Base-by-base conservation (phyloP, 92 coral and sea anemone genomes). In the Bergia puertoricense region DNA sequence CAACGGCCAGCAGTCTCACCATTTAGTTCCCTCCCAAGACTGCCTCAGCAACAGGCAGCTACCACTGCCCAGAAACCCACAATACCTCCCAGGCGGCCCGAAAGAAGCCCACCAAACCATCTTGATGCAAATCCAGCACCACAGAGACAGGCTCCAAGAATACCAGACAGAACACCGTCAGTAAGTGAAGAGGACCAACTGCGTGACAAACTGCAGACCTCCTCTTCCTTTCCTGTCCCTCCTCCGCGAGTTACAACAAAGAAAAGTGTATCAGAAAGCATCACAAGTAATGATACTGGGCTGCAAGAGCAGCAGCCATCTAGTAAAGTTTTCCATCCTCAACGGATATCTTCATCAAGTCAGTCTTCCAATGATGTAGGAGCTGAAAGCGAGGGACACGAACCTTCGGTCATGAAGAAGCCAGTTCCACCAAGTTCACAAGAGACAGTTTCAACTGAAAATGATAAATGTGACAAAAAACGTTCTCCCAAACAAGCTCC, bases 81-180 rank as follows among this genome's bases (percentile, higher is more conserved):
- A 1, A 77, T 90, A 37, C 94, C 95, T 11, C 85, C 91, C 14
- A 80, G 88, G 43, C 43, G 82, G 65, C 84, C 83, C 0, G 82
- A 90, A 16, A 88, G 86, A 90, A 46, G 85, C 7, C 92, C 96
- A 54, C 94, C 92, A 5, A 92, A 90, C 54, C 67, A 77, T 20
- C 95, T 94, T 22, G 85, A n/a, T 15, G 77, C 81, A 18, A 85
- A 23, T 16, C 38, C 83, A 42, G 22, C 85, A 42, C 65, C 77
- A 6, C 89, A n/a, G 57, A 46, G 16, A 39, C 88, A 48, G 38
- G 75, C 74, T 11, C 82, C 76, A 6, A 50, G 18, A 20, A 81
- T 45, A 44, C 83, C 83, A 74, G 78, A 57, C 45, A 87, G 75
- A 68, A 48, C 66, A 38, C 88, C 81, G 62, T 54, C 77, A 37